Conservation (phyloP, 2,888 invertebrate genomes). For the Lasius fuliginosus region DNA sequence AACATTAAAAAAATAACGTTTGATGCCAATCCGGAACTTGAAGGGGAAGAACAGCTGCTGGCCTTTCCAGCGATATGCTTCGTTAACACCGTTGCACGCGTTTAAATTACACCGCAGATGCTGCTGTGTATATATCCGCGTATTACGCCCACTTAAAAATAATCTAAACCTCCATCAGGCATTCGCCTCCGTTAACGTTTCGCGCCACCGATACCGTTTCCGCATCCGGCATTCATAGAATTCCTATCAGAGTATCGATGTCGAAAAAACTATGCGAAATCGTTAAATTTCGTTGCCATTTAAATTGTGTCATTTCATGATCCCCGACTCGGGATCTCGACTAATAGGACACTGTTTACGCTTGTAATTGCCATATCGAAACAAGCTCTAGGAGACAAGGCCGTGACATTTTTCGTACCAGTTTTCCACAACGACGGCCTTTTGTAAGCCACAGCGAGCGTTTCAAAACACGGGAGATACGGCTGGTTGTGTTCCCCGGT, state of each 20-base stretch:
- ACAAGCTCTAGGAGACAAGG: slow-evolving; percentile 64
- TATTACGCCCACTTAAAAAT: slow-evolving; percentile 43
- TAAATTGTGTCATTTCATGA: background rate
- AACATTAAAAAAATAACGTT: slow-evolving; percentile 38
- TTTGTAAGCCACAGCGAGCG: slow-evolving; percentile 67
- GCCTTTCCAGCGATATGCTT: slow-evolving; percentile 49
- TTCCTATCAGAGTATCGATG: background rate
- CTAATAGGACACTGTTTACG: slow-evolving; percentile 4
- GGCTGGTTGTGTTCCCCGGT: slow-evolving; percentile 53
- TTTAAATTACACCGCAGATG: slow-evolving; percentile 49
- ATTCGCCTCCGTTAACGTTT: slow-evolving; percentile 39
- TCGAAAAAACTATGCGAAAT: background rate
- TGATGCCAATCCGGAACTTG: slow-evolving; percentile 26
- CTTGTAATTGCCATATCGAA: slow-evolving; percentile 36
- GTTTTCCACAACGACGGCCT: slow-evolving; percentile 74
- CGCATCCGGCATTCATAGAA: slow-evolving; percentile 12
- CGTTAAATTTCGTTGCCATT: background rate
- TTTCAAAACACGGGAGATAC: slow-evolving; percentile 70
- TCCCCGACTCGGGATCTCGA: background rate
- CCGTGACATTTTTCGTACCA: slow-evolving; percentile 79
- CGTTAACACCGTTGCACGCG: slow-evolving; percentile 52
- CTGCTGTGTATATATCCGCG: slow-evolving; percentile 23
- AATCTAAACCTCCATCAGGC: slow-evolving; percentile 40
- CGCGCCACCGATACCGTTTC: slow-evolving; percentile 39
- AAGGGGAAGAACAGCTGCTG: slow-evolving; percentile 18